Evolutionary conservation across 2,888 invertebrate species (phyloP).

Genomic region (Ophraella communa): DNA sequence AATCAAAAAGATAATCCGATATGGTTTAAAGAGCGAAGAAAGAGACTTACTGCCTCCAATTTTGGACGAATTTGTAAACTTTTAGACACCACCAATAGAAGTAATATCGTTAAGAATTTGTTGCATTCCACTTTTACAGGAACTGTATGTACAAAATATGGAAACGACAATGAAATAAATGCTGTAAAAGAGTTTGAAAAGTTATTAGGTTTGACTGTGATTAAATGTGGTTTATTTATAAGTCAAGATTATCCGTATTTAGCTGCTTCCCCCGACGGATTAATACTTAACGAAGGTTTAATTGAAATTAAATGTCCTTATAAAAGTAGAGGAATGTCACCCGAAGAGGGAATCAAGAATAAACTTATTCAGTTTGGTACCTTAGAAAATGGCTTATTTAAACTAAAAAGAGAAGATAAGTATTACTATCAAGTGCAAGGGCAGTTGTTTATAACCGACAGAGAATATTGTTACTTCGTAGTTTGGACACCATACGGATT

Average conservation of each 20-base stretch:
- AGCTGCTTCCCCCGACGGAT: slow-evolving; percentile 46
- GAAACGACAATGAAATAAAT: slow-evolving; percentile 41
- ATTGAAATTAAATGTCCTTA: slow-evolving; percentile 48
- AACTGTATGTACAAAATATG: slow-evolving; percentile 43
- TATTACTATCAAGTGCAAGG: slow-evolving; percentile 49
- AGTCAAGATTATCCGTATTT: slow-evolving; percentile 42
- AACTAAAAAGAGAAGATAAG: slow-evolving; percentile 39
- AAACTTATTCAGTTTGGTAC: slow-evolving; percentile 40
- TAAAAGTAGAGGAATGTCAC: slow-evolving; percentile 38
- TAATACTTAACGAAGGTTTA: slow-evolving; percentile 39
- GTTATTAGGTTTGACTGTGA: slow-evolving; percentile 32
- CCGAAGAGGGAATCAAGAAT: slow-evolving; percentile 39
- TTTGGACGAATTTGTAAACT: slow-evolving; percentile 47
- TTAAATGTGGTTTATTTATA: slow-evolving; percentile 42
- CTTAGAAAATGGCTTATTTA: slow-evolving; percentile 32
- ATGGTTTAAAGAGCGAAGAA: slow-evolving; percentile 46
- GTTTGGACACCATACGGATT: slow-evolving; percentile 45
- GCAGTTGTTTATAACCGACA: slow-evolving; percentile 43
- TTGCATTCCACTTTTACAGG: slow-evolving; percentile 41
- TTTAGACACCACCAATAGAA: slow-evolving; percentile 38
- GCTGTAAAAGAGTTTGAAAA: slow-evolving; percentile 42
- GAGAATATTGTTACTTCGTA: slow-evolving; percentile 43
- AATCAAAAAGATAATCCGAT: slow-evolving; percentile 40
- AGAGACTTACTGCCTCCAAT: slow-evolving; percentile 49
- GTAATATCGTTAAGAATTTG: slow-evolving; percentile 38